A percentile compares a stretch with the other conserved stretches of the same genome.
These are phyloP conservation scores for Malthinus seriepunctatus DNA, from an alignment of 2,888 invertebrate species.

Conservation along the genomic window DNA sequence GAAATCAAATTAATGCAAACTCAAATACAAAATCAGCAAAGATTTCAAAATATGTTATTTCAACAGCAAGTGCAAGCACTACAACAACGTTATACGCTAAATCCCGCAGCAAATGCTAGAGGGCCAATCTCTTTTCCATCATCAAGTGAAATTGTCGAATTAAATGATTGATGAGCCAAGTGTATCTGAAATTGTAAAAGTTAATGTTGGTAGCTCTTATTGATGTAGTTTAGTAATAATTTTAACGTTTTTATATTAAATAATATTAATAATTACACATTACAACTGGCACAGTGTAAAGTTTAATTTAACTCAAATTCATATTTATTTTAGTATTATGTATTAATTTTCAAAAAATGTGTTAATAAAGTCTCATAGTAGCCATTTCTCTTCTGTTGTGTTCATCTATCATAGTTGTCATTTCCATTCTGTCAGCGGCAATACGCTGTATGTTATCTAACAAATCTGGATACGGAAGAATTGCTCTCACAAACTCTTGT, in stretches of 20 bases:
- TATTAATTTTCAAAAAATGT: background rate
- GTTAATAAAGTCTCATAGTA: conserved; percentile 17
- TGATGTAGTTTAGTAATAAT: conserved; percentile 3
- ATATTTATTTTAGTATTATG: background rate
- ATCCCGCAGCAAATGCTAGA: background rate
- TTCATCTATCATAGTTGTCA: conserved; percentile 56
- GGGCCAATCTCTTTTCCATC: background rate
- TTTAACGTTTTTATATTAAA: background rate
- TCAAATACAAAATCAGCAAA: conserved; percentile 15
- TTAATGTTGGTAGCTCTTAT: background rate
- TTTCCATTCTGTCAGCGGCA: conserved; percentile 57
- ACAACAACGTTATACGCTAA: background rate
- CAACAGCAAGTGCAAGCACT: conserved; percentile 21
- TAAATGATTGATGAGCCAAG: conserved; percentile 12
- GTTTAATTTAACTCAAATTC: background rate
- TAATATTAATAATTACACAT: background rate
- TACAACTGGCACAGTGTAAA: background rate
- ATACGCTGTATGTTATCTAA: conserved; percentile 55
- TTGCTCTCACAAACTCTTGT: conserved; percentile 51
- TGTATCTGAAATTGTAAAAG: background rate
- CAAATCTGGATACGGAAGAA: conserved; percentile 54
- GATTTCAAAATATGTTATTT: conserved; percentile 24
- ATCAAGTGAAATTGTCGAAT: conserved; percentile 16
- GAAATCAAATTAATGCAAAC: conserved; percentile 43
- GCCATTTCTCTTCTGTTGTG: conserved; percentile 32